phyloP scores from a whole-genome alignment of 2,113 vertebrate genomes.

The Ardeotis arabs region DNA sequence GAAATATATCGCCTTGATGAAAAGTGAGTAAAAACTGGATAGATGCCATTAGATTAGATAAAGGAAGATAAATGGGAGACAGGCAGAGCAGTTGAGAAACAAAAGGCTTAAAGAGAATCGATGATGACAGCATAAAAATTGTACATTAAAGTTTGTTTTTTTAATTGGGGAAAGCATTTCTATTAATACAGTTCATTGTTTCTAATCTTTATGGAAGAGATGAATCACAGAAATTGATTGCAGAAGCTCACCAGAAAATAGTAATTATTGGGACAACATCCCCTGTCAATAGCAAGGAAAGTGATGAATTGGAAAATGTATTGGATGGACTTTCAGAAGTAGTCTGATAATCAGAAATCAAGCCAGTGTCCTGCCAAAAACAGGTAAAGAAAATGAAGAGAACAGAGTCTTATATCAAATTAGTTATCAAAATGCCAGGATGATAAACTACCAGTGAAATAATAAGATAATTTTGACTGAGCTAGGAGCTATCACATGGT shows the following conservation, averaged over 20 bases:
- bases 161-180: constrained; percentile 47
- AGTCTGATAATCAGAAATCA: constrained; percentile 11
- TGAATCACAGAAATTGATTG: constrained; percentile 15
- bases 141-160: not conserved
- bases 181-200: constrained; percentile 2
- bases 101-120: constrained; percentile 22
- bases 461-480: not conserved
- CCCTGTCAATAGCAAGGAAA: constrained; percentile 14
- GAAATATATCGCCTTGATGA: constrained; percentile 30
- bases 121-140: constrained; percentile 10
- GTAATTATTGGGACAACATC: not conserved
- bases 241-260: not conserved
- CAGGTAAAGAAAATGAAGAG: not conserved
- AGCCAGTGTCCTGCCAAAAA: not conserved
- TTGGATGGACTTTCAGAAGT: not conserved
- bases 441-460: not conserved
- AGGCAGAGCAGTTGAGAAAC: not conserved
- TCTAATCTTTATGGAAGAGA: constrained; percentile 11
- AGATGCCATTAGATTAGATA: constrained; percentile 35
- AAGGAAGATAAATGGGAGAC: constrained; percentile 42
- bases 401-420: not conserved
- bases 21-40: constrained; percentile 29
- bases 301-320: constrained; percentile 7
- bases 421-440: constrained; percentile 1
- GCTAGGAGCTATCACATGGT: not conserved